Evolutionary conservation across 2,888 invertebrate species (phyloP), one percentile per base, ranked within the genome.

Genomic region (Cremastinae sp.): DNA sequence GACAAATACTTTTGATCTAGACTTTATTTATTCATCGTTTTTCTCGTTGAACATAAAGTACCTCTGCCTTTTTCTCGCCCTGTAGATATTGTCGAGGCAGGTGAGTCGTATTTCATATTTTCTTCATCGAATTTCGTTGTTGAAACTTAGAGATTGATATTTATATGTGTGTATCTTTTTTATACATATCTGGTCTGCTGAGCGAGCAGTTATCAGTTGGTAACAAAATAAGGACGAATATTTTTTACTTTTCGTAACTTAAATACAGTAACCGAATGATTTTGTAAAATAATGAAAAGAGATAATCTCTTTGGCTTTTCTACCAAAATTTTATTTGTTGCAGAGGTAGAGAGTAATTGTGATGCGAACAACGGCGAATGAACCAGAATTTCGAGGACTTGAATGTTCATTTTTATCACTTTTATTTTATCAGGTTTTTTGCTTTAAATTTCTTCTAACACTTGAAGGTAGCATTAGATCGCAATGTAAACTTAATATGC

Each of bases 81-180:
- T 62, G 43, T 56, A 49, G 58, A 20, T 56, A 71, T 71, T 49
- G 16, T 61, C 65, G 70, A 70, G 65, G 59, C 61, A 71, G 65
- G 70, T 66, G 55, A 71, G 55, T 65, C 12, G 9, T 41, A 22
- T 12, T 18, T 22, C 12, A 10, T 53, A 28, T 58, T 28, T 56
- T 62, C 43, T 65, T 62, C 10, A 45, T 18, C 10, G 8, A 78
- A 80, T 75, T 82, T 83, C 80, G 79, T 81, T 80, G 74, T 82
- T 72, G 78, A 72, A 80, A 75, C 58, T 68, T 77, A 74, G 69
- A 80, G 55, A 53, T 16, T 49, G 47, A 51, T 39, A 64, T n/a
- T 75, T 80, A 79, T 80, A 58, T 79, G 64, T 79, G 43, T 39
- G 53, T 66, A n/a, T 53, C 73, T 72, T 39, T 9, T 59, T 41